phyloP scores from a whole-genome alignment of 2,797 vertebrate genomes.

The Channa striata region DNA sequence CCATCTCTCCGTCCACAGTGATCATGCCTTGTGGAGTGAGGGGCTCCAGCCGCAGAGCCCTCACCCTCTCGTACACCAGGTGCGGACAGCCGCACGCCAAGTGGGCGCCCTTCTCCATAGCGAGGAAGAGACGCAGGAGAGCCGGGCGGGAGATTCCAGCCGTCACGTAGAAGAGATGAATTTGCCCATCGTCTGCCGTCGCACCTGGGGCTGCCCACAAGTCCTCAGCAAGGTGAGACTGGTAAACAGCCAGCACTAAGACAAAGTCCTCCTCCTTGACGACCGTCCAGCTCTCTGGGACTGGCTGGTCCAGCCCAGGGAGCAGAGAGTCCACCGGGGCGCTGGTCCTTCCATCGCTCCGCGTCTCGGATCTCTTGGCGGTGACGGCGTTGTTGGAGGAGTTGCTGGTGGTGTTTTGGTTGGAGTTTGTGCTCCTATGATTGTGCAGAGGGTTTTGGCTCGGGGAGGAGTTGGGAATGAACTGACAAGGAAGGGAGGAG shows the following conservation, averaged over 20 bases:
- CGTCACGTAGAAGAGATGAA: conserved; percentile 92
- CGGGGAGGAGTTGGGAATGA: conserved; percentile 60
- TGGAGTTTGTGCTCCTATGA: conserved; percentile 54
- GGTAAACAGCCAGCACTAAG: conserved; percentile 89
- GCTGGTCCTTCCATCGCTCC: conserved; percentile 26
- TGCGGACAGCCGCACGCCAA: conserved; percentile 87
- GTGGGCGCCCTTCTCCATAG: conserved; percentile 93
- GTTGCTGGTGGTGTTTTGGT: conserved; percentile 70
- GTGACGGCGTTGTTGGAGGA: conserved; percentile 63
- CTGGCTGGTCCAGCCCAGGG: conserved; percentile 85
- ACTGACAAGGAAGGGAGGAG: conserved; percentile 71
- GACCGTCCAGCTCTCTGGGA: conserved; percentile 90
- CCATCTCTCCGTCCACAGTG: conserved; percentile 91
- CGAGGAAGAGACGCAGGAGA: conserved; percentile 91
- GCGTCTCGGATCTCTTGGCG: conserved; percentile 43
- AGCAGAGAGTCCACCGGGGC: conserved; percentile 83
- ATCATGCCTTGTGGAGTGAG: conserved; percentile 83
- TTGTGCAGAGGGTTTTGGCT: conserved; percentile 56
- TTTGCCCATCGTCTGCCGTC: conserved; percentile 81
- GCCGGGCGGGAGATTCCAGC: conserved; percentile 88
- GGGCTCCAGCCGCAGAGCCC: conserved; percentile 92
- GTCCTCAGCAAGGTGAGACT: conserved; percentile 92
- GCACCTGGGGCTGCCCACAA: conserved; percentile 87
- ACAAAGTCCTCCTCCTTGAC: conserved; percentile 91
- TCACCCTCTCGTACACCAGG: conserved; percentile 86